phyloP scores from a whole-genome alignment of 2,113 vertebrate genomes.

The Oreocharis arfaki region DNA sequence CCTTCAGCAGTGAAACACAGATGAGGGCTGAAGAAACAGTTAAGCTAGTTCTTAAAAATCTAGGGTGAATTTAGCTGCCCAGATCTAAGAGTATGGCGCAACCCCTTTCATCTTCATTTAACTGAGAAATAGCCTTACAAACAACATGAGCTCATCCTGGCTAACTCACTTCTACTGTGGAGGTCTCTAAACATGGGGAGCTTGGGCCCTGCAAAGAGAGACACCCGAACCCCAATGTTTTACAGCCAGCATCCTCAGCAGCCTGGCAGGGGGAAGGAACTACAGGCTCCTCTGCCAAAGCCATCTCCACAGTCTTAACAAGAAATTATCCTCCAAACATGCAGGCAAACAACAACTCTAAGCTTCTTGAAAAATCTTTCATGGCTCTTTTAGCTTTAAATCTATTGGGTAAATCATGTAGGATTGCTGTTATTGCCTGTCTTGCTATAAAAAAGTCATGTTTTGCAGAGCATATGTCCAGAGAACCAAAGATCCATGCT shows the following conservation, averaged over 20 bases:
- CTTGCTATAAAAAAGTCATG: neutral
- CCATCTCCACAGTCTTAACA: neutral
- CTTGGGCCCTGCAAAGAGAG: neutral
- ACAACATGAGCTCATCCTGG: neutral
- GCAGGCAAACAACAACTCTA: neutral
- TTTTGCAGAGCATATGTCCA: accelerated
- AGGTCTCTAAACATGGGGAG: neutral
- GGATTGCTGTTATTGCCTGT: neutral
- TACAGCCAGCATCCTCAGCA: neutral
- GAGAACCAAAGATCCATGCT: neutral
- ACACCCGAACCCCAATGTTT: accelerated
- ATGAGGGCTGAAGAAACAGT: neutral
- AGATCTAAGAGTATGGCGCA: neutral
- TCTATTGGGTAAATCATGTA: neutral
- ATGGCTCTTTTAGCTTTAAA: neutral
- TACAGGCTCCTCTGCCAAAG: neutral
- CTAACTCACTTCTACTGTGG: neutral
- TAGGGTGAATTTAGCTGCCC: neutral
- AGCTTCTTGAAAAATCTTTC: neutral
- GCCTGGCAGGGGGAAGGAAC: neutral
- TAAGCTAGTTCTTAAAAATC: neutral
- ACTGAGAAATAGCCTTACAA: neutral
- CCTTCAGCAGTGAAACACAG: neutral
- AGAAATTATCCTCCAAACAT: neutral
- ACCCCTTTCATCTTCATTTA: neutral